A percentile compares a stretch with the other conserved stretches of the same genome.
Evolutionary conservation across 2,113 vertebrate genomes (phyloP).

Genomic region (Octodon degus): DNA sequence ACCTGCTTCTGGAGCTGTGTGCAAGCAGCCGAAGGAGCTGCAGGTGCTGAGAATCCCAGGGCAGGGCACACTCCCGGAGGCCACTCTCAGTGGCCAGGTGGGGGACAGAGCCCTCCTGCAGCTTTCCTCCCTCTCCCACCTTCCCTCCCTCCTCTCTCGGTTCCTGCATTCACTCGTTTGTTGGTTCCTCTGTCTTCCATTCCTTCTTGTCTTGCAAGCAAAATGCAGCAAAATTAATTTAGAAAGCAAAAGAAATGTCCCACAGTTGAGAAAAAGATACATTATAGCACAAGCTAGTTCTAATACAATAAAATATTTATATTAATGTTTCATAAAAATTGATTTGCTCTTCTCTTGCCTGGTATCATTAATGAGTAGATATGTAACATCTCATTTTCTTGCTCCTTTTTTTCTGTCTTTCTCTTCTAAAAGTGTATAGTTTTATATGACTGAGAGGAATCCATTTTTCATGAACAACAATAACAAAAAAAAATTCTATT

Average conservation of each 20-base stretch:
- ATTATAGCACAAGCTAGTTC: slow-evolving; percentile 26
- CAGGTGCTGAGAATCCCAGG: not conserved
- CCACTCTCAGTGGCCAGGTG: rapidly evolving
- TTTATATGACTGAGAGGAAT: not conserved
- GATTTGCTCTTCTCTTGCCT: slow-evolving; percentile 64
- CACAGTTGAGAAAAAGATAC: slow-evolving; percentile 57
- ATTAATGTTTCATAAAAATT: slow-evolving; percentile 63
- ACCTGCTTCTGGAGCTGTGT: not conserved
- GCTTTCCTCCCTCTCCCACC: too few species aligned
- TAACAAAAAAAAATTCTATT: not conserved
- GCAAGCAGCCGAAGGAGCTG: not conserved
- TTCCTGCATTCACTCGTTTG: not conserved
- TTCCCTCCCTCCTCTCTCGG: not conserved
- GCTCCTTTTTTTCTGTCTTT: not conserved
- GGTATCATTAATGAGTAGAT: slow-evolving; percentile 51
- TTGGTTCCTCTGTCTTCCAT: too few species aligned
- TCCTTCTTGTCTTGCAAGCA: not conserved
- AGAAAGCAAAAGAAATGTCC: slow-evolving; percentile 58
- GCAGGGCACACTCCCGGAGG: rapidly evolving
- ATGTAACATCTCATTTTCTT: slow-evolving; percentile 66
- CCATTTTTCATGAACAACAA: not conserved
- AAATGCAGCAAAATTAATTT: slow-evolving; percentile 41
- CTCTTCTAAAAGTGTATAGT: not conserved
- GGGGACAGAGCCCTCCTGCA: not conserved
- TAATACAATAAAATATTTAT: slow-evolving; percentile 76